phyloP scores from a whole-genome alignment of 1,140 invertebrate genomes.

The Euschistus heros region DNA sequence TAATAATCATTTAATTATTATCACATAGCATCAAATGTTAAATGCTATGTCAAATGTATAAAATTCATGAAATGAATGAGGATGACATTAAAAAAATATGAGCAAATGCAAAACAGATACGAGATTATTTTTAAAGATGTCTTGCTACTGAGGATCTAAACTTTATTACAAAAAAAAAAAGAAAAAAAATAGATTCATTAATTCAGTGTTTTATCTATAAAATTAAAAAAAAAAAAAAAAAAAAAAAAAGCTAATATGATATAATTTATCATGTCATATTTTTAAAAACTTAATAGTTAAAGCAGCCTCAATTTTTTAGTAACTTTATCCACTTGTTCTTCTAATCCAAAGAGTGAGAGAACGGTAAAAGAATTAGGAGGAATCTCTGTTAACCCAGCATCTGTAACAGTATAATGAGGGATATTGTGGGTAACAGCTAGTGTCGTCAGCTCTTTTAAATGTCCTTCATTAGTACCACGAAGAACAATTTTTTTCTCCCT shows the following conservation, averaged over 20 bases:
- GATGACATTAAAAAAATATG: no score
- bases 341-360: conserved; percentile 39
- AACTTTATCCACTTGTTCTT: conserved; percentile 38
- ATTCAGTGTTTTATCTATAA: no score
- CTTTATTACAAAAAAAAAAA: no score
- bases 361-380: conserved; percentile 40
- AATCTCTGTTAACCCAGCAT: conserved; percentile 53
- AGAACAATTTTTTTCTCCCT: conserved; percentile 52
- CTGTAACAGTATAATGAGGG: conserved; percentile 46
- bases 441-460: conserved; percentile 42
- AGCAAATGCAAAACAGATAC: no score
- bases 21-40: no score
- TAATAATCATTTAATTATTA: no score
- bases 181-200: no score
- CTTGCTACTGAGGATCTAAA: no score
- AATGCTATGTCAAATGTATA: no score
- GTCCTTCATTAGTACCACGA: conserved; percentile 43
- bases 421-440: conserved; percentile 40
- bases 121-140: no score
- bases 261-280: neutral
- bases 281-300: neutral
- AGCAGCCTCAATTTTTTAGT: conserved; percentile 16
- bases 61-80: no score
- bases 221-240: neutral
- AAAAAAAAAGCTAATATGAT: neutral